Evolutionary conservation across 1,140 invertebrate species (phyloP).

Genomic region (Zaprionus africanus): DNA sequence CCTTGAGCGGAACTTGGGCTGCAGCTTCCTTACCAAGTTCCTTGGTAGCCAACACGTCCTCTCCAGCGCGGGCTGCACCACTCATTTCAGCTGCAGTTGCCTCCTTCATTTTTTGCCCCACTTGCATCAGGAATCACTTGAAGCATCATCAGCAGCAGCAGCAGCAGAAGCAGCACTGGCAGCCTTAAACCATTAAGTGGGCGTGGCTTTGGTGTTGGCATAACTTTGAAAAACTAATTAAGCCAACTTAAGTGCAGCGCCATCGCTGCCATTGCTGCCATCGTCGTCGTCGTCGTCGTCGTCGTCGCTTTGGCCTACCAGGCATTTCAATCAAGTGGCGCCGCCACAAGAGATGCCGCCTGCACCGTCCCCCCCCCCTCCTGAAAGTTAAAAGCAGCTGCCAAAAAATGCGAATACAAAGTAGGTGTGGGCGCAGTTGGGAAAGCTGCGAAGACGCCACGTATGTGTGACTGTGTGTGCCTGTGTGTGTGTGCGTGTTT

Average conservation of each 20-base stretch:
- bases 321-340: constrained; percentile 77
- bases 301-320: constrained; percentile 59
- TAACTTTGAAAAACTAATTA: constrained; percentile 83
- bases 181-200: constrained; percentile 68
- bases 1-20: constrained; percentile 36
- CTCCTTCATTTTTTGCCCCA: constrained; percentile 3
- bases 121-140: constrained; percentile 56
- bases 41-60: neutral
- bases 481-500: neutral
- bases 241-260: constrained; percentile 80
- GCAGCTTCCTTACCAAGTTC: constrained; percentile 21
- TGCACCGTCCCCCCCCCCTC: neutral
- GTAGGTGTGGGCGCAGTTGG: constrained; percentile 12
- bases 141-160: constrained; percentile 27
- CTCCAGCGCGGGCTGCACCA: no score
- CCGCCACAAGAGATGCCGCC: constrained; percentile 56
- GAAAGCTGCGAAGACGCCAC: neutral
- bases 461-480: neutral
- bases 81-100: constrained; percentile 20
- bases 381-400: constrained; percentile 38
- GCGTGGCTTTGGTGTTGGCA: constrained; percentile 75
- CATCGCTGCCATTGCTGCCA: constrained; percentile 26
- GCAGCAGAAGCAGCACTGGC: constrained; percentile 17
- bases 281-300: neutral
- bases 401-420: constrained; percentile 54